A percentile compares a stretch with the other conserved stretches of the same genome.
phyloP scores from a whole-genome alignment of 2,888 invertebrate species.

The Pediacus dermestoides region DNA sequence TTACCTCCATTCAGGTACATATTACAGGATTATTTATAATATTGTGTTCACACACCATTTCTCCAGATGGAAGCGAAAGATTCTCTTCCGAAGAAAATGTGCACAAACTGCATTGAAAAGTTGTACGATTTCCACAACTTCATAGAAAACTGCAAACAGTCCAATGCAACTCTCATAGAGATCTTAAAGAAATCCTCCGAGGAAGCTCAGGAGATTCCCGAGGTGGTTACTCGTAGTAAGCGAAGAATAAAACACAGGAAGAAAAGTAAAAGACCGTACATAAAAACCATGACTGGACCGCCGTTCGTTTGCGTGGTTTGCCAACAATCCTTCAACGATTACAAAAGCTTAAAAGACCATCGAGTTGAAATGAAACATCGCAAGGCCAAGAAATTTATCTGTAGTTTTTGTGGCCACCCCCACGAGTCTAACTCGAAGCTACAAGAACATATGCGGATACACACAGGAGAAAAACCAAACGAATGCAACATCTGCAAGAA shows the following conservation, averaged over 20 bases:
- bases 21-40: too few relatives aligned
- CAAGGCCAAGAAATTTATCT: constrained; percentile 20
- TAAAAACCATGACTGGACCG: constrained; percentile 7
- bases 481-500: constrained; percentile 23
- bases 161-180: constrained; percentile 13
- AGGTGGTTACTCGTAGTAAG: too few relatives aligned
- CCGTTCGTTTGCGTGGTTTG: constrained; percentile 22
- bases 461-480: constrained; percentile 27
- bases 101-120: constrained; percentile 20
- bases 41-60: not conserved
- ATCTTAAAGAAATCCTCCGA: constrained; percentile 12
- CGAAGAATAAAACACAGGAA: too few relatives aligned
- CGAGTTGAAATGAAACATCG: constrained; percentile 22
- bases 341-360: constrained; percentile 19
- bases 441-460: constrained; percentile 24
- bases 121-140: constrained; percentile 18
- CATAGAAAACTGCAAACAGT: constrained; percentile 17
- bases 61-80: constrained; percentile 17
- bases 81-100: constrained; percentile 20
- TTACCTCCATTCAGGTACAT: not conserved
- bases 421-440: constrained; percentile 20
- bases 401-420: constrained; percentile 19
- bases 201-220: not conserved
- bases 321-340: constrained; percentile 15
- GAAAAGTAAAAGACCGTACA: constrained; percentile 12